Percentiles rank a stretch among this genome's conserved stretches.
phyloP scores from a whole-genome alignment of 2,797 vertebrate species.

The Silurus lanzhouensis region DNA sequence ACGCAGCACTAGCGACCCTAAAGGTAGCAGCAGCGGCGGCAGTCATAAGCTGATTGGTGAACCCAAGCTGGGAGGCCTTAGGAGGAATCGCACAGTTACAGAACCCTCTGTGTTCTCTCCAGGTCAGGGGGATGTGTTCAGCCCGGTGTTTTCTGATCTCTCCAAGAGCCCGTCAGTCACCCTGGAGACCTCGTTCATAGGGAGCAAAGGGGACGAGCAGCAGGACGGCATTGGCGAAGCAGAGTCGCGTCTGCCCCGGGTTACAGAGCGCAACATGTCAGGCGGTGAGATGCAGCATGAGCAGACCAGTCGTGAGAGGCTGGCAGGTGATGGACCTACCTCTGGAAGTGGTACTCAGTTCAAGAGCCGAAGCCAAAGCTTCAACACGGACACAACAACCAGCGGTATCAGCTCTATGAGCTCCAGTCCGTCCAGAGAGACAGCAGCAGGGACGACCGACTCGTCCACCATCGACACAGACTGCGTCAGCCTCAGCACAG shows the following conservation, averaged over 20 bases:
- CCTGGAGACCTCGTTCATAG: slow-evolving; percentile 91
- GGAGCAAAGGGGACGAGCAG: slow-evolving; percentile 77
- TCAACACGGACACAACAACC: slow-evolving; percentile 98
- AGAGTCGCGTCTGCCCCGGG: slow-evolving; percentile 81
- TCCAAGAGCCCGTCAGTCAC: slow-evolving; percentile 89
- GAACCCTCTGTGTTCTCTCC: slow-evolving; percentile 85
- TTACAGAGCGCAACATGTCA: slow-evolving; percentile 72
- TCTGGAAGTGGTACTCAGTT: slow-evolving; percentile 83
- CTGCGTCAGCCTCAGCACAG: slow-evolving; percentile 95
- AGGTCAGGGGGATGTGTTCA: slow-evolving; percentile 85
- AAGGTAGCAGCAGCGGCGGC: slow-evolving; percentile 70
- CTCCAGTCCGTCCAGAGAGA: slow-evolving; percentile 95
- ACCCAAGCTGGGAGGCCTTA: slow-evolving; percentile 77
- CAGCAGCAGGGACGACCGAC: slow-evolving; percentile 83
- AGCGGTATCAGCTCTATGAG: slow-evolving; percentile 99
- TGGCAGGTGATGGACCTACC: slow-evolving; percentile 82
- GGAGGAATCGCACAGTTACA: slow-evolving; percentile 89
- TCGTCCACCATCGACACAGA: slow-evolving; percentile 84
- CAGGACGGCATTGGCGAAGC: slow-evolving; percentile 69
- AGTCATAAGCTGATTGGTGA: slow-evolving; percentile 72
- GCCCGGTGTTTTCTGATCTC: slow-evolving; percentile 79
- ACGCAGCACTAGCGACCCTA: slow-evolving; percentile 91
- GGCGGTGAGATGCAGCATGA: slow-evolving; percentile 76
- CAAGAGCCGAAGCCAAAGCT: slow-evolving; percentile 98
- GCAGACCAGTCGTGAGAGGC: slow-evolving; percentile 88